Percentiles rank a stretch among this genome's conserved stretches.
These are phyloP conservation scores for Leptestheria dahalacensis DNA, from an alignment of 1,140 invertebrate genomes.

Conservation along the genomic window DNA sequence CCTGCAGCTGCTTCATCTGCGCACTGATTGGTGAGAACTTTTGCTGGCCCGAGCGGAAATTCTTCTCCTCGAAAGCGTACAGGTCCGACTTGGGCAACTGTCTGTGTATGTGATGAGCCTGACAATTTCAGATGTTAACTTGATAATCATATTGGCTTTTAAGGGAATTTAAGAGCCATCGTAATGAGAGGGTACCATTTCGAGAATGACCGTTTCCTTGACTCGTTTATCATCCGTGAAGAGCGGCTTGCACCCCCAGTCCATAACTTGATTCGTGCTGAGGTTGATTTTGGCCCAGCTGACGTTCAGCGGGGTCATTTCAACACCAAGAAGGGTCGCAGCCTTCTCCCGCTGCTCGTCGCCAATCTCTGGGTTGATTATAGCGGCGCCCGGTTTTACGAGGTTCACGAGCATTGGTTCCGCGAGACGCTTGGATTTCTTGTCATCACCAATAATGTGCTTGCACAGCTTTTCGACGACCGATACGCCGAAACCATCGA, in stretches of 20 bases:
- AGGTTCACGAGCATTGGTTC: neutral
- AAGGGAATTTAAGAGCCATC: too few species aligned
- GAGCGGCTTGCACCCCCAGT: neutral
- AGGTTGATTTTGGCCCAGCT: neutral
- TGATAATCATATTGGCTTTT: too few species aligned
- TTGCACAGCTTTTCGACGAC: constrained; percentile 1
- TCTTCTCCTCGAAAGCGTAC: constrained; percentile 7
- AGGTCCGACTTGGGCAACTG: neutral
- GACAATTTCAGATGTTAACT: neutral
- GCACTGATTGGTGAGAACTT: neutral
- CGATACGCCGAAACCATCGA: neutral
- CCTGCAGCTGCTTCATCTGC: constrained; percentile 6
- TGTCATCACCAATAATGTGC: neutral
- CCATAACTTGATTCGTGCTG: neutral
- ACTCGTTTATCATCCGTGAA: neutral
- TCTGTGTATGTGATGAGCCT: neutral
- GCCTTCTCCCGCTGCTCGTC: neutral
- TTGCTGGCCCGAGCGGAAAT: neutral
- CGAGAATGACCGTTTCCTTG: neutral
- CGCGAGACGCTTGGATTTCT: neutral
- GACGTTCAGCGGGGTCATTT: neutral
- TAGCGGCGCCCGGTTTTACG: neutral
- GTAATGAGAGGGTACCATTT: neutral
- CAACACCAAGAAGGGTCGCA: neutral
- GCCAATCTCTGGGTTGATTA: neutral